phyloP scores from a whole-genome alignment of 2,797 vertebrate genomes.

The Hoplostethus mediterraneus region DNA sequence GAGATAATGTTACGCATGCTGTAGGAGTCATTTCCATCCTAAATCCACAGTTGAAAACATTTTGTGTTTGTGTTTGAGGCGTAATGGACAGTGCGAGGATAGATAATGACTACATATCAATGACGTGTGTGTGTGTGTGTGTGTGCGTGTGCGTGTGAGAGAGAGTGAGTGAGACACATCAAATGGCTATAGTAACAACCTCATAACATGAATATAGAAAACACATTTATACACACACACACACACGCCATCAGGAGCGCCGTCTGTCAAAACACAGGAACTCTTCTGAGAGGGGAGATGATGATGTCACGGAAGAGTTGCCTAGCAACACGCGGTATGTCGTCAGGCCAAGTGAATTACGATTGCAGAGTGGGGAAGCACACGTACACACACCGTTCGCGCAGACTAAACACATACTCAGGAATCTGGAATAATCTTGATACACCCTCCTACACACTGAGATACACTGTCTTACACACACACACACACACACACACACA shows the following conservation, averaged over 20 bases:
- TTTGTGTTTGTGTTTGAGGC: too few species aligned
- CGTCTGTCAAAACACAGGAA: slow-evolving; percentile 83
- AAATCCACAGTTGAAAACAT: too few species aligned
- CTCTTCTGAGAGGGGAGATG: slow-evolving; percentile 81
- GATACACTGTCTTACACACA: not conserved
- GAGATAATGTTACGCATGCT: too few species aligned
- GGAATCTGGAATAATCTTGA: slow-evolving; percentile 15
- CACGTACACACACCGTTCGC: slow-evolving; percentile 13
- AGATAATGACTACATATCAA: too few species aligned
- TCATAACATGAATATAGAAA: not conserved
- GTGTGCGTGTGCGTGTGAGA: slow-evolving; percentile 5
- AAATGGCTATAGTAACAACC: slow-evolving; percentile 39
- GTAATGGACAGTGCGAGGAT: too few species aligned
- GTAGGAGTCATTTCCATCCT: too few species aligned
- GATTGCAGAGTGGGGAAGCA: slow-evolving; percentile 19
- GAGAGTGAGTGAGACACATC: slow-evolving; percentile 12
- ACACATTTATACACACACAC: slow-evolving; percentile 14
- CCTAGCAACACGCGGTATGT: slow-evolving; percentile 87
- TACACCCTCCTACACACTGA: not conserved
- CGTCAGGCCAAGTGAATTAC: slow-evolving; percentile 76
- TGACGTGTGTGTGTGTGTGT: slow-evolving; percentile 2
- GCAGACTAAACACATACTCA: not conserved
- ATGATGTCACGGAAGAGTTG: slow-evolving; percentile 90
- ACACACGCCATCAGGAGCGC: slow-evolving; percentile 56
- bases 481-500: slow-evolving; percentile 24